phyloP scores from a whole-genome alignment of 1,140 invertebrate genomes.

The Drosophila chauvacae region DNA sequence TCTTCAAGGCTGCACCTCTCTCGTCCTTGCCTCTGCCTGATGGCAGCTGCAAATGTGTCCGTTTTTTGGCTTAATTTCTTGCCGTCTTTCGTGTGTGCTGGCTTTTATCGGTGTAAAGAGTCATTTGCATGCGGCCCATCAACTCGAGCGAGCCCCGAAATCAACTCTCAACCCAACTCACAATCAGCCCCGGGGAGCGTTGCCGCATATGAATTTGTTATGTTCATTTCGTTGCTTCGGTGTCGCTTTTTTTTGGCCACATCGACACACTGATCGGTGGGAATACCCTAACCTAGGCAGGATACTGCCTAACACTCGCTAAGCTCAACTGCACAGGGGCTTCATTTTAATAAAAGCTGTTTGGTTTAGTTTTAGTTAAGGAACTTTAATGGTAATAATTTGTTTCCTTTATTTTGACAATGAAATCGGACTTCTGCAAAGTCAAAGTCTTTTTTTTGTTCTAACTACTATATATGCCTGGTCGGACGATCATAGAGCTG shows the following conservation, averaged over 20 bases:
- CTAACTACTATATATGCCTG: too few relatives aligned
- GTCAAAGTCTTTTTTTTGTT: too few relatives aligned
- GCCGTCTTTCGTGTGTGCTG: constrained; percentile 22
- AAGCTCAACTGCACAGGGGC: not conserved
- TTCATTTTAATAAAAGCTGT: too few relatives aligned
- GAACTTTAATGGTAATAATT: too few relatives aligned
- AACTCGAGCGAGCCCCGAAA: constrained; percentile 22
- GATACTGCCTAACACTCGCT: not conserved
- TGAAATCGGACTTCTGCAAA: too few relatives aligned
- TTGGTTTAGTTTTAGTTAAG: too few relatives aligned
- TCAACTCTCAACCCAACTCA: constrained; percentile 9
- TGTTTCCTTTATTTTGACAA: too few relatives aligned
- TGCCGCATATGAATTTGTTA: constrained; percentile 66
- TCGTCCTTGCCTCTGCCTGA: not conserved
- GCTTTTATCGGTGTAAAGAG: constrained; percentile 64
- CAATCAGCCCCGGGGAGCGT: constrained; percentile 39
- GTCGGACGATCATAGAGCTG: too few relatives aligned
- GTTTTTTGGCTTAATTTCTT: constrained; percentile 42
- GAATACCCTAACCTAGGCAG: constrained; percentile 15
- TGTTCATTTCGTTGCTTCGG: constrained; percentile 33
- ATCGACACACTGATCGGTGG: constrained; percentile 33
- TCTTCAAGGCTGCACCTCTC: constrained; percentile 31
- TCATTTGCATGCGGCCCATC: constrained; percentile 73
- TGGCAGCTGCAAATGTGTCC: not conserved
- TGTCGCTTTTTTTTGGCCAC: constrained; percentile 46